phyloP scores from a whole-genome alignment of 2,113 vertebrate species.

The Panthera leo region DNA sequence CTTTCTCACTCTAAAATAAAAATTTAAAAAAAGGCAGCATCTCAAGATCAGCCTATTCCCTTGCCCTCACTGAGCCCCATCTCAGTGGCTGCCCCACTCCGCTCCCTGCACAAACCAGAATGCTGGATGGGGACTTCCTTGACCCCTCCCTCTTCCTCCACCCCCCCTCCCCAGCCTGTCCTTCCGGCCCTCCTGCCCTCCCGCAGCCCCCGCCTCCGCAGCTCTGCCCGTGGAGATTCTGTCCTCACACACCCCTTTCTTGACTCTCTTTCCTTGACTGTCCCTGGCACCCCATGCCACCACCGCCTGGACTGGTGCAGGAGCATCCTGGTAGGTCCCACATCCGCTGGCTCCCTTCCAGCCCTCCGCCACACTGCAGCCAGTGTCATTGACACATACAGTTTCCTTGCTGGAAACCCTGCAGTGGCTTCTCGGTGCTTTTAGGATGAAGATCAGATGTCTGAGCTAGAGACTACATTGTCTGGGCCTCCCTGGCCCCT shows the following conservation, averaged over 20 bases:
- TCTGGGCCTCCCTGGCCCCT: neutral
- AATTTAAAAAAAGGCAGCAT: too few species aligned
- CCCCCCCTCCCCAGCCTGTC: neutral
- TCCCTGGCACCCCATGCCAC: neutral
- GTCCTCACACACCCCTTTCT: neutral
- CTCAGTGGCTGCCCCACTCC: neutral
- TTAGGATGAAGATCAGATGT: neutral
- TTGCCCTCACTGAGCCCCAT: neutral
- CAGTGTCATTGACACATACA: neutral
- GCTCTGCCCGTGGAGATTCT: neutral
- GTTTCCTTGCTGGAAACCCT: neutral
- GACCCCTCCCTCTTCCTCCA: neutral
- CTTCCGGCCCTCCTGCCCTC: neutral
- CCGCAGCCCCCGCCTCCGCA: neutral
- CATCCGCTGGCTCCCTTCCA: neutral
- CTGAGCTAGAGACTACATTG: neutral
- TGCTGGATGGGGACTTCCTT: neutral
- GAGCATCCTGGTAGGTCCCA: neutral
- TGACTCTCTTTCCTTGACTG: neutral
- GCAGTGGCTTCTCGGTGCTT: neutral
- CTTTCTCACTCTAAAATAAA: too few species aligned
- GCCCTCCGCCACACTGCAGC: neutral
- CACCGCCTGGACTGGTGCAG: too few species aligned
- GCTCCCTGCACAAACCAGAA: neutral
- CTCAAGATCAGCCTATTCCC: neutral